These are phyloP conservation scores for Xerus inauris DNA, from an alignment of 2,113 vertebrate species.

Conservation along the genomic window DNA sequence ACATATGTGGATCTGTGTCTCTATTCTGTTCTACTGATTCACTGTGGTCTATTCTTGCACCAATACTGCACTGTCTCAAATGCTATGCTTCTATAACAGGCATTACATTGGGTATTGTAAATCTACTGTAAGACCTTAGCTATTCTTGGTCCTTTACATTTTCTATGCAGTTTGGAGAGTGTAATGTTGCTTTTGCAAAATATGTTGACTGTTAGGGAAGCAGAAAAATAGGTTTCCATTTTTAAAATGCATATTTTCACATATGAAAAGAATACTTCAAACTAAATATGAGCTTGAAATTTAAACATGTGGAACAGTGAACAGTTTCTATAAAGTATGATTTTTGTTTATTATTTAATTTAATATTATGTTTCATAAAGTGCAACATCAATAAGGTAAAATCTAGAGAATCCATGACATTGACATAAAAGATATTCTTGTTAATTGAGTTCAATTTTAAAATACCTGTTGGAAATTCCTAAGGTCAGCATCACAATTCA, in stretches of 20 bases:
- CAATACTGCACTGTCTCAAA: background rate
- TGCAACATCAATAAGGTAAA: background rate
- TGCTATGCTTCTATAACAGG: background rate
- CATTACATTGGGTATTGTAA: background rate
- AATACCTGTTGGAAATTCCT: background rate
- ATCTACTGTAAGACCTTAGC: background rate
- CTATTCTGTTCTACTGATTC: background rate
- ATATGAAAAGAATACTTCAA: constrained; percentile 18
- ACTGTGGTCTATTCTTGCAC: background rate
- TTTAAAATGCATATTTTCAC: background rate
- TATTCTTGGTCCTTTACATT: constrained; percentile 16
- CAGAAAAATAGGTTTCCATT: background rate
- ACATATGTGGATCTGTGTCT: background rate
- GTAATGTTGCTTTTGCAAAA: background rate
- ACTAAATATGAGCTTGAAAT: constrained; percentile 3
- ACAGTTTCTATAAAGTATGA: background rate
- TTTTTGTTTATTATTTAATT: background rate
- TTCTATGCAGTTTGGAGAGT: background rate
- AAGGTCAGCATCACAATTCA: background rate
- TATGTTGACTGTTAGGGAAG: background rate
- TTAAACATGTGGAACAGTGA: background rate
- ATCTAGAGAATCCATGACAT: background rate
- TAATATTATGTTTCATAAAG: background rate
- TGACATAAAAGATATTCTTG: background rate
- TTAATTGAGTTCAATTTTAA: constrained; percentile 1